phyloP scores from a whole-genome alignment of 1,140 invertebrate genomes.

The Melitaea cinxia region DNA sequence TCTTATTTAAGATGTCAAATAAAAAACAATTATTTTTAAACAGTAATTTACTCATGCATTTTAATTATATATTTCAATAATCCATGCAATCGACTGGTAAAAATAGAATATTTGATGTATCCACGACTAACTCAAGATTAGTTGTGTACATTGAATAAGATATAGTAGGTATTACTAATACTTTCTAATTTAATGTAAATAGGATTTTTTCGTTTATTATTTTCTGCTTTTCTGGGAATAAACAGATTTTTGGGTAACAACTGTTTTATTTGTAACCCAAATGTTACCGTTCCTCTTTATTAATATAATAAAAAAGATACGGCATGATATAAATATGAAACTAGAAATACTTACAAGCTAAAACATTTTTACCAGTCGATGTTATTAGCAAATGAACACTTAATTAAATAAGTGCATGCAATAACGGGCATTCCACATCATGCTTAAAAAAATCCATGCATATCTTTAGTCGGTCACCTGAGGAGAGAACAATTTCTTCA shows the following conservation, averaged over 20 bases:
- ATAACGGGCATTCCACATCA: slow-evolving; percentile 29
- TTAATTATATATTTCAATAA: neutral
- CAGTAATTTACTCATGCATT: slow-evolving; percentile 8
- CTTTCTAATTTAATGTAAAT: too few species aligned
- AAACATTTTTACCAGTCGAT: neutral
- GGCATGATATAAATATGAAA: neutral
- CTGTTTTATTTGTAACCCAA: neutral
- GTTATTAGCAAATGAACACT: slow-evolving; percentile 17
- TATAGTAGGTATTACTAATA: neutral
- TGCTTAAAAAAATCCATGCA: slow-evolving; percentile 29
- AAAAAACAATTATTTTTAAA: slow-evolving; percentile 1
- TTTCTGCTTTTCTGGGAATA: too few species aligned
- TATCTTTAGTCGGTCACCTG: slow-evolving; percentile 72
- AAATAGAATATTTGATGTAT: neutral
- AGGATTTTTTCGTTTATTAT: too few species aligned
- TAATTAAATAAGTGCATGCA: slow-evolving; percentile 24
- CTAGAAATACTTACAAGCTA: neutral
- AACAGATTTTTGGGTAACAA: too few species aligned
- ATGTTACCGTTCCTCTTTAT: slow-evolving; percentile 25
- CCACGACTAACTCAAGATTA: slow-evolving; percentile 7
- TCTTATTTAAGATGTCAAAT: neutral
- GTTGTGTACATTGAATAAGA: slow-evolving; percentile 16
- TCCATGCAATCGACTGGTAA: slow-evolving; percentile 21
- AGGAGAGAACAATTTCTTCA: slow-evolving; percentile 91
- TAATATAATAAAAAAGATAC: slow-evolving; percentile 37